Evolutionary conservation across 2,797 vertebrate species (phyloP).

Genomic region (Perodicticus potto): DNA sequence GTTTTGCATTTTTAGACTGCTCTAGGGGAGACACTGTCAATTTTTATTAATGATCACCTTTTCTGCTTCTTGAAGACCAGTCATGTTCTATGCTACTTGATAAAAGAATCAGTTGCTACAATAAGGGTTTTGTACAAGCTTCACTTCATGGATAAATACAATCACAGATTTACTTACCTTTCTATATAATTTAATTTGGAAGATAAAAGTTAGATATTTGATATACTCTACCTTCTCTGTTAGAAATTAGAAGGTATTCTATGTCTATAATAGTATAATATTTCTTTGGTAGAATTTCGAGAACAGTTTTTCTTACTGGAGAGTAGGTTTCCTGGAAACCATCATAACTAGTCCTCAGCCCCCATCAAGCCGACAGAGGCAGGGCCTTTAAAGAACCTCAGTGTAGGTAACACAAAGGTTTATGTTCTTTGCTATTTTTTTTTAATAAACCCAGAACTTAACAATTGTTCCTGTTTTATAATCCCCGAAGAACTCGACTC

Average conservation of each 20-base stretch:
- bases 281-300: background rate
- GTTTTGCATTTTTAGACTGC: background rate
- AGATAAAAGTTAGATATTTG: background rate
- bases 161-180: background rate
- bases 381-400: background rate
- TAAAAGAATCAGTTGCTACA: background rate
- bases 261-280: background rate
- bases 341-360: background rate
- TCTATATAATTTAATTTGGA: constrained; percentile 8
- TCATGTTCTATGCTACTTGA: background rate
- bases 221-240: background rate
- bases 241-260: background rate
- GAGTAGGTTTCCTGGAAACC: background rate
- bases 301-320: background rate
- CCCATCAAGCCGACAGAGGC: background rate
- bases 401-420: background rate
- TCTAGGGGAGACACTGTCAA: background rate
- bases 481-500: background rate
- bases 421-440: background rate
- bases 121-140: background rate
- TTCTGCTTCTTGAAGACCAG: background rate
- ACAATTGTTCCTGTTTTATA: background rate
- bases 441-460: background rate
- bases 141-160: background rate
- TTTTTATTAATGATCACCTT: background rate